Conservation (phyloP, 2,888 invertebrate species). For the Aspidiotus rigidus region DNA sequence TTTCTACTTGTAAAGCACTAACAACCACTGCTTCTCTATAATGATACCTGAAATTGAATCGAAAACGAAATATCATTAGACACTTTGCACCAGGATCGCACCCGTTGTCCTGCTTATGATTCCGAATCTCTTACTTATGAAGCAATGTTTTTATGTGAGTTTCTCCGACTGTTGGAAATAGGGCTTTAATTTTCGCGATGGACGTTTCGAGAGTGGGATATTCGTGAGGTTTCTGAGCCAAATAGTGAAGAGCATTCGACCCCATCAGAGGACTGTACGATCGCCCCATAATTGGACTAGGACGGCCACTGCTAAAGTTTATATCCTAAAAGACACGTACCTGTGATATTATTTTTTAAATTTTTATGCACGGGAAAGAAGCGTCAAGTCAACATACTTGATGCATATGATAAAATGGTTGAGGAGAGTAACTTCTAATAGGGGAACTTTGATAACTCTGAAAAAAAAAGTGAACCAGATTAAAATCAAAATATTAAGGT, state of each 20-base stretch:
- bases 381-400: constrained; percentile 25
- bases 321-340: constrained; percentile 42
- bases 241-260: constrained; percentile 41
- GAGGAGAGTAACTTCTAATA: constrained; percentile 34
- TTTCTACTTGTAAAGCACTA: constrained; percentile 86
- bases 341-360: neutral
- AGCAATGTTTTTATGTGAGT: constrained; percentile 75
- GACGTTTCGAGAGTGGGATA: constrained; percentile 62
- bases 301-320: constrained; percentile 45
- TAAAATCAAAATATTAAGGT: neutral
- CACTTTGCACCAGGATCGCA: neutral
- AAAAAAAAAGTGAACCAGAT: constrained; percentile 2
- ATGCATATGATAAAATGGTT: constrained; percentile 36
- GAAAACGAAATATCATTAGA: neutral
- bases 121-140: constrained; percentile 64
- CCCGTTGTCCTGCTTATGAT: neutral
- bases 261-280: constrained; percentile 46
- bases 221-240: constrained; percentile 41
- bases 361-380: neutral
- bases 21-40: constrained; percentile 86
- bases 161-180: constrained; percentile 85
- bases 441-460: constrained; percentile 30
- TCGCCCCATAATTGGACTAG: constrained; percentile 47
- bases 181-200: constrained; percentile 69
- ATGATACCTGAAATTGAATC: constrained; percentile 61